Evolutionary conservation across 2,797 vertebrate species (phyloP).

Genomic region (Caiman crocodilus): DNA sequence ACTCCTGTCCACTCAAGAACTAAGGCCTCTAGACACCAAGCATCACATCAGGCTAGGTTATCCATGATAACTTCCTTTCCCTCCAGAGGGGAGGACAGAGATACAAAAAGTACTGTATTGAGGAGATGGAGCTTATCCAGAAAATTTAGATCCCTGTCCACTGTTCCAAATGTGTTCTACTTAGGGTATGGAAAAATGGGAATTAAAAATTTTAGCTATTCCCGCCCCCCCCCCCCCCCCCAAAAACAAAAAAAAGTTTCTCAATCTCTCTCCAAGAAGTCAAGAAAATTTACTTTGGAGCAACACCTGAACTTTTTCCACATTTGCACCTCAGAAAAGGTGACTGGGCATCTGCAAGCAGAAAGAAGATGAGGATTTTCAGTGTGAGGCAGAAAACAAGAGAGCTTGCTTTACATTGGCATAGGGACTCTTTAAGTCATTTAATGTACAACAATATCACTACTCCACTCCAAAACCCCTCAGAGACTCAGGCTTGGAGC

Average conservation of each 20-base stretch:
- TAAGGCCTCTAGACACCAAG: too few relatives aligned
- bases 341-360: not conserved
- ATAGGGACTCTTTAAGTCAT: not conserved
- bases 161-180: not conserved
- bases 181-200: too few relatives aligned
- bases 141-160: not conserved
- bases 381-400: not conserved
- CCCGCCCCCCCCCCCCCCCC: too few relatives aligned
- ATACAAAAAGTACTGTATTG: not conserved
- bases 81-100: slow-evolving; percentile 7
- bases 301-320: not conserved
- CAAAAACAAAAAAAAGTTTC: too few relatives aligned
- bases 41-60: too few relatives aligned
- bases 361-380: not conserved
- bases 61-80: not conserved
- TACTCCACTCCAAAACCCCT: not conserved
- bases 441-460: not conserved
- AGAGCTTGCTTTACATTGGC: not conserved
- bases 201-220: too few relatives aligned
- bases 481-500: slow-evolving; percentile 26
- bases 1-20: too few relatives aligned
- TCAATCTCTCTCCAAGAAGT: not conserved
- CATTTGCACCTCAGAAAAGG: not conserved
- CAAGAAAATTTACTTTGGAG: not conserved
- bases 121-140: not conserved